A percentile compares a stretch with the other conserved stretches of the same genome.
These are phyloP conservation scores for Phylloscopus trochilus DNA, from an alignment of 2,113 vertebrate genomes.

Conservation along the genomic window DNA sequence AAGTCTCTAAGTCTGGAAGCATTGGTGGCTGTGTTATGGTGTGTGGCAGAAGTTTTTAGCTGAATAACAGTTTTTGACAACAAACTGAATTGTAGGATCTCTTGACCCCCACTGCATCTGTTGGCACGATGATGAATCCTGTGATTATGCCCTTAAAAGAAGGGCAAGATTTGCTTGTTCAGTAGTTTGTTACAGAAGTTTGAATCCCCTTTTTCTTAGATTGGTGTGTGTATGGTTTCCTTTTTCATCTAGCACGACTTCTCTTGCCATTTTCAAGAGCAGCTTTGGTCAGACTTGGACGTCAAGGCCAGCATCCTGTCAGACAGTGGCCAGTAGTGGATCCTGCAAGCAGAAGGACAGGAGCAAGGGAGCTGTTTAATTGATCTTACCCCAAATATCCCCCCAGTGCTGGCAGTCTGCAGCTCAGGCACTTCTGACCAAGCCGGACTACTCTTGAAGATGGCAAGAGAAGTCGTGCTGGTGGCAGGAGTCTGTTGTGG, in stretches of 20 bases:
- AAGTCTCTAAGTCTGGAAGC: background rate
- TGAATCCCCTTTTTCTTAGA: background rate
- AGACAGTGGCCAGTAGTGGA: background rate
- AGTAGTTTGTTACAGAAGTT: background rate
- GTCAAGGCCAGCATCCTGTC: background rate
- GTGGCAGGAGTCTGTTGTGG: background rate
- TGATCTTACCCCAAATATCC: background rate
- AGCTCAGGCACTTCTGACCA: background rate
- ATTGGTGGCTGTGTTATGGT: background rate
- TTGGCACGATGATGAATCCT: background rate
- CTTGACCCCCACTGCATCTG: background rate
- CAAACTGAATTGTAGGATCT: background rate
- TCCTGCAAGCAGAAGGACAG: background rate
- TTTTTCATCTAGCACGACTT: background rate
- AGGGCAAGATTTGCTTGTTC: background rate
- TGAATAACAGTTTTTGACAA: background rate
- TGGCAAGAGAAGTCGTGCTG: background rate
- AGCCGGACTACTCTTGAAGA: background rate
- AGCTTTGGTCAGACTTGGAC: background rate
- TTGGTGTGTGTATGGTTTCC: background rate
- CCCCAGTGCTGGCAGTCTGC: background rate
- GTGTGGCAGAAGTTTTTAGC: background rate
- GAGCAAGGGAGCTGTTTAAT: background rate
- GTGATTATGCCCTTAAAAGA: background rate
- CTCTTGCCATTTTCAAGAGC: background rate